Evolutionary conservation across 2,888 invertebrate genomes (phyloP), one percentile per base, ranked within the genome.

Genomic region (Hemithea aestivaria): DNA sequence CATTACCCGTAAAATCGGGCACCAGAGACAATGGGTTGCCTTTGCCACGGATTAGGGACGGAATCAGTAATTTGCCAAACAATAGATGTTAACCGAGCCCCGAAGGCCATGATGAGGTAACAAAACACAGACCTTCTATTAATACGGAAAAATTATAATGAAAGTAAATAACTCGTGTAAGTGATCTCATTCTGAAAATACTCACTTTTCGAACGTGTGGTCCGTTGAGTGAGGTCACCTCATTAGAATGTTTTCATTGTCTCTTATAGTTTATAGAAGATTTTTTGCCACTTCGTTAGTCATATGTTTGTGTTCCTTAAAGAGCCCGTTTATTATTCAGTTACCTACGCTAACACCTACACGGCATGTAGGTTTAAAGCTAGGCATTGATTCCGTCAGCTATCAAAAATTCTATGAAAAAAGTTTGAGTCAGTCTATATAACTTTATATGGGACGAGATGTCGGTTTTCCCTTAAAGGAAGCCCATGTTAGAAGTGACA

Each of bases 21-120:
- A 68, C 50, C 56, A 53, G 63, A 76, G 71, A 84, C 84, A 85
- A 83, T 84, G 58, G 76, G 38, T 46, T 45, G 35, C 48, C 50
- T 60, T 55, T 62, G 68, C 66, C 62, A 69, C 72, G 64, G 76
- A 80, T 81, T 81, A 81, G 74, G 72, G 77, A 72, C 74, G 68
- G 74, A 76, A 73, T 75, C 69, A 71, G 72, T 72, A 71, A 77
- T 80, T 82, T 75, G 58, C 66, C 69, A 54, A 80, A 84, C 83
- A 84, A 84, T 85, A 70, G 75, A 72, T 66, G 73, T 66, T 73
- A 76, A 78, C 73, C 71, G 73, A 78, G 66, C 69, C 73, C 65
- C 63, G 81, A 83, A 84, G 84, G 84, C 72, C 66, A 65, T 53
- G 56, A 61, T 73, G 70, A 58, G 52, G 75, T 61, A 77, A 79